Base-by-base conservation (phyloP, 2,888 invertebrate genomes). In the Trachelus troglodyta region DNA sequence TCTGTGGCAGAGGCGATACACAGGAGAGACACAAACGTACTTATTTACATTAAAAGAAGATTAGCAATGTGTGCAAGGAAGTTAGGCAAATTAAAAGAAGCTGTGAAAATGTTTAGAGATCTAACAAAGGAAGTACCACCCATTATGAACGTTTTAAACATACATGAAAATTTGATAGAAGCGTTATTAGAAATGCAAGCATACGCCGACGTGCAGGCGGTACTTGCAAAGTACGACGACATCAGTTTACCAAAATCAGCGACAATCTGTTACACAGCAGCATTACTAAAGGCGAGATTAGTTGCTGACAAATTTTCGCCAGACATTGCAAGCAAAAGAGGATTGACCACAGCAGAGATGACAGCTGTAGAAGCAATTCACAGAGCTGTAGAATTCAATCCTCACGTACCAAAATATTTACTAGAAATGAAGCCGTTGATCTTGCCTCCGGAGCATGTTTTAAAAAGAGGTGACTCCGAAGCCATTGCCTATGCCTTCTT, bases 31-130 rank as follows among this genome's bases (percentile, higher is more conserved):
- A 96, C 97, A 79, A 98, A 98, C 91, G 97, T 99, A 69, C 92
- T 98, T 81, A 98, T 98, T 89, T 99, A 99, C 92, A 96, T 98
- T 77, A 97, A 97, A 92, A 94, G 99, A 78, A 94, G 99, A 81
- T 92, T 98, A 80, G 99, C 98, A n/a, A 98, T 99, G 98, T 99
- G 98, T 93, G 97, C 98, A 56, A 94, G 99, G 79, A 98, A 98
- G 89, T 93, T 99, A 78, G 98, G 98, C 15, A 96, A 98, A 87
- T 93, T 98, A 83, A 97, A 98, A 92, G 99, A 99, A 92, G 98
- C 98, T 0, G 96, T 98, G 35, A 98, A 99, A 92, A 96, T 98
- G 94, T 98, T 99, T 93, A 94, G 98, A 88, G 99, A 99, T 93
- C 93, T 99, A 82, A 97, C 98, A 76, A 98, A 99, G 92, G 99